phyloP scores from a whole-genome alignment of 2,888 invertebrate genomes.

The Xanthorhoe designata region DNA sequence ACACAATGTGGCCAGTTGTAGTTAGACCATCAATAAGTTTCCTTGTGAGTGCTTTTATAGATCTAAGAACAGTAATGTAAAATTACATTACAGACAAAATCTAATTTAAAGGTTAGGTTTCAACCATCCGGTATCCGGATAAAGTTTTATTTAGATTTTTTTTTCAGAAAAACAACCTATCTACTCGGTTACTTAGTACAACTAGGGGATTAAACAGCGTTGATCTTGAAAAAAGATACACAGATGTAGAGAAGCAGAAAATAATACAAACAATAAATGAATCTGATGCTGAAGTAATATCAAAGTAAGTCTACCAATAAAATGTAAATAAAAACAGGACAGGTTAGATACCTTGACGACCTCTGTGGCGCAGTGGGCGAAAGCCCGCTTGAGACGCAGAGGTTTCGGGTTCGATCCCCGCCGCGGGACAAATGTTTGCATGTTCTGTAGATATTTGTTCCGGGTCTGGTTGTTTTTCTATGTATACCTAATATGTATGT shows the following conservation, averaged over 20 bases:
- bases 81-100: background rate
- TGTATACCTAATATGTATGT: too few species aligned
- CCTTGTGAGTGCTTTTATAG: constrained; percentile 11
- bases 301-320: constrained; percentile 55
- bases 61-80: background rate
- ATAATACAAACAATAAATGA: constrained; percentile 74
- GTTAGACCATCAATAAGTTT: constrained; percentile 4
- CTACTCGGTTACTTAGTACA: constrained; percentile 38
- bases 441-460: too few species aligned
- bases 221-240: constrained; percentile 64
- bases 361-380: too few species aligned
- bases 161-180: constrained; percentile 47
- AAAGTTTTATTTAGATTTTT: constrained; percentile 17
- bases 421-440: too few species aligned
- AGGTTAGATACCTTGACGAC: too few species aligned
- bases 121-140: background rate
- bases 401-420: too few species aligned
- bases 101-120: constrained; percentile 28
- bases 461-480: too few species aligned
- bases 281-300: constrained; percentile 57
- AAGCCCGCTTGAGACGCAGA: too few species aligned
- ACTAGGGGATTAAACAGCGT: constrained; percentile 52
- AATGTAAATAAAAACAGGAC: background rate
- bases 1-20: constrained; percentile 18
- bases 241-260: constrained; percentile 65